These are phyloP conservation scores for Rhinoraja longicauda DNA, from an alignment of 2,797 vertebrate genomes.

Conservation along the genomic window DNA sequence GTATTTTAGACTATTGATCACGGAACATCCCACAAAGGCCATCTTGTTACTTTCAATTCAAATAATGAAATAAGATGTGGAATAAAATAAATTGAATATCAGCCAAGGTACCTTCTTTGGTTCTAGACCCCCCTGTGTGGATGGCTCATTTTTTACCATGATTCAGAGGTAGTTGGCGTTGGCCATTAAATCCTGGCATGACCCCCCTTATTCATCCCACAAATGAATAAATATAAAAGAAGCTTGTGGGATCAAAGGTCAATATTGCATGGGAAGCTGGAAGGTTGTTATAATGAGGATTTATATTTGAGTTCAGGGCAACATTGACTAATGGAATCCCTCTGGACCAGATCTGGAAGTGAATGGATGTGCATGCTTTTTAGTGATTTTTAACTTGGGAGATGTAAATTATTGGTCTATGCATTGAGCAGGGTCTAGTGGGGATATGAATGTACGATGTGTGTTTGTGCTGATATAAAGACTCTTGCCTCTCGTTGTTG, in stretches of 20 bases:
- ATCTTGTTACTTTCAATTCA: too few relatives aligned
- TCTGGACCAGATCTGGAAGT: neutral
- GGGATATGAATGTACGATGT: neutral
- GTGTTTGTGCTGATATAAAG: neutral
- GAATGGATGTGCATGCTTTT: neutral
- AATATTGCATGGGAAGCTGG: neutral
- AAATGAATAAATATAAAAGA: too few relatives aligned
- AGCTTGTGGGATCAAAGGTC: neutral
- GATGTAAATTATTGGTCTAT: neutral
- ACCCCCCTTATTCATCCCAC: too few relatives aligned
- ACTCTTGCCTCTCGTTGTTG: neutral
- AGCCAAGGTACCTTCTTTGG: too few relatives aligned
- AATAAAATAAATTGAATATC: too few relatives aligned
- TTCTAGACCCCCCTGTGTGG: too few relatives aligned
- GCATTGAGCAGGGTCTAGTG: neutral
- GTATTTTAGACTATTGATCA: too few relatives aligned
- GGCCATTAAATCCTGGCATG: too few relatives aligned
- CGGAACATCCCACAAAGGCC: too few relatives aligned
- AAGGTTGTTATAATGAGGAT: neutral
- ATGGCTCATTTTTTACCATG: too few relatives aligned
- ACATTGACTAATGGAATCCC: neutral
- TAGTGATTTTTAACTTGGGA: neutral
- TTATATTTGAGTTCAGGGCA: neutral
- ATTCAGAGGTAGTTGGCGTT: too few relatives aligned
- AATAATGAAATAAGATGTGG: too few relatives aligned